These are phyloP conservation scores for Podarcis lilfordi DNA, from an alignment of 2,797 vertebrate species.

Conservation along the genomic window DNA sequence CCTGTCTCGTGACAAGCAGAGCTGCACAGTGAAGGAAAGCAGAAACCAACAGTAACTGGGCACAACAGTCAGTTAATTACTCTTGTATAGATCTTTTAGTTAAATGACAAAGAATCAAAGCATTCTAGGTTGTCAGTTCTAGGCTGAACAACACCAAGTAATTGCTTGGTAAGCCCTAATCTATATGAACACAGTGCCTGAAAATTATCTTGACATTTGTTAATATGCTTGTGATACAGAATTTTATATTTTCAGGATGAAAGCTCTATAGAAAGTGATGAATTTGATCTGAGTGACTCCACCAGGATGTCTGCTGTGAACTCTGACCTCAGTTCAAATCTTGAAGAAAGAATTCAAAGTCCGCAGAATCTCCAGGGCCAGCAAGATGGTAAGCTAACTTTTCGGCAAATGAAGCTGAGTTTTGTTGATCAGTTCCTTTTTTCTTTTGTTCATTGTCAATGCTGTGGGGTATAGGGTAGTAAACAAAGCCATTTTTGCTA, in stretches of 20 bases:
- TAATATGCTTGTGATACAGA: constrained; percentile 11
- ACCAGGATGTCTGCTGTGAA: constrained; percentile 87
- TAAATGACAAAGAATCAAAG: constrained; percentile 4
- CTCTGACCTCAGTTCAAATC: constrained; percentile 86
- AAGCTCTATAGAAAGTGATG: constrained; percentile 86
- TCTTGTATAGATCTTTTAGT: background rate
- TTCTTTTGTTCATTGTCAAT: background rate
- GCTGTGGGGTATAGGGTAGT: background rate
- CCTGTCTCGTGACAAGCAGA: no score
- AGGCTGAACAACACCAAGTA: background rate
- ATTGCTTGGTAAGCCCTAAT: background rate
- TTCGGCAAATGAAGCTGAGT: constrained; percentile 43
- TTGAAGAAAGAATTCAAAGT: constrained; percentile 86
- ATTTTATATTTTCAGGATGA: constrained; percentile 79
- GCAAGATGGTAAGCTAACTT: constrained; percentile 81
- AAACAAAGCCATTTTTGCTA: background rate
- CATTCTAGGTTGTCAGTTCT: background rate
- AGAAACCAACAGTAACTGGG: no score
- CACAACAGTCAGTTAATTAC: background rate
- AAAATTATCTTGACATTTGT: constrained; percentile 21
- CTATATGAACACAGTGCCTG: background rate
- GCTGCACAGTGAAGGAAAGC: no score
- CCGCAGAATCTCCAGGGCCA: constrained; percentile 83
- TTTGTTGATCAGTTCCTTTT: constrained; percentile 19
- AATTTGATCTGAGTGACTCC: constrained; percentile 87